A percentile compares a stretch with the other conserved stretches of the same genome.
These are phyloP conservation scores for Trogon surrucura DNA, from an alignment of 2,113 vertebrate species.

Conservation along the genomic window DNA sequence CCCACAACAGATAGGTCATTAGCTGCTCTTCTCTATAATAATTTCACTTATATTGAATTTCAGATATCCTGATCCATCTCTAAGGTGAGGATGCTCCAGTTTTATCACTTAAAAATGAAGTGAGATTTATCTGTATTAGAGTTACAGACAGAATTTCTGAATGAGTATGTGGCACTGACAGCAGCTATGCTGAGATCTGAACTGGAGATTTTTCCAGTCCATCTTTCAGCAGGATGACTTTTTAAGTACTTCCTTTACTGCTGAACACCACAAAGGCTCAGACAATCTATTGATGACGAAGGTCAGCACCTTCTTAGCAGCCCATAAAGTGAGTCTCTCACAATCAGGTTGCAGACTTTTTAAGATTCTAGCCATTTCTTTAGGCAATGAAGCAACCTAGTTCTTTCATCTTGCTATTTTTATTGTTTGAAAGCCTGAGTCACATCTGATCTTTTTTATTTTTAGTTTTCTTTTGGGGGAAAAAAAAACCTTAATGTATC, in stretches of 20 bases:
- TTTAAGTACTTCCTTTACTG: constrained; percentile 61
- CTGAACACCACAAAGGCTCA: constrained; percentile 55
- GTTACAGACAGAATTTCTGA: constrained; percentile 46
- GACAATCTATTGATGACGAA: constrained; percentile 65
- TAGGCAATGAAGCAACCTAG: constrained; percentile 57
- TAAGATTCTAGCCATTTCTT: constrained; percentile 61
- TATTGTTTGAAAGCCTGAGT: constrained; percentile 67
- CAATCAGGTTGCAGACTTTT: constrained; percentile 59
- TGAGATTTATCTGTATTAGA: constrained; percentile 49
- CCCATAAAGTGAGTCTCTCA: constrained; percentile 48
- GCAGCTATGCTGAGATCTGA: constrained; percentile 33
- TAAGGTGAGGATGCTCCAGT: constrained; percentile 37
- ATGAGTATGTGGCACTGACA: constrained; percentile 1
- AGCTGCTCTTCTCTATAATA: constrained; percentile 30
- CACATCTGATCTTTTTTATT: constrained; percentile 66
- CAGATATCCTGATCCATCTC: constrained; percentile 30
- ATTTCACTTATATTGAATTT: constrained; percentile 42
- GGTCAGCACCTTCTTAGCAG: constrained; percentile 70
- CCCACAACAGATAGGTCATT: constrained; percentile 23
- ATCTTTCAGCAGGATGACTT: constrained; percentile 57
- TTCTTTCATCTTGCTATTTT: constrained; percentile 57
- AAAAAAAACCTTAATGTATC: constrained; percentile 9
- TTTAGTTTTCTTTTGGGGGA: constrained; percentile 39
- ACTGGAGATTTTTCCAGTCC: constrained; percentile 63
- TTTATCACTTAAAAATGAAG: constrained; percentile 49